Evolutionary conservation across 2,797 vertebrate genomes (phyloP), one percentile per base, ranked within the genome.

Genomic region (Diplodus sargus): DNA sequence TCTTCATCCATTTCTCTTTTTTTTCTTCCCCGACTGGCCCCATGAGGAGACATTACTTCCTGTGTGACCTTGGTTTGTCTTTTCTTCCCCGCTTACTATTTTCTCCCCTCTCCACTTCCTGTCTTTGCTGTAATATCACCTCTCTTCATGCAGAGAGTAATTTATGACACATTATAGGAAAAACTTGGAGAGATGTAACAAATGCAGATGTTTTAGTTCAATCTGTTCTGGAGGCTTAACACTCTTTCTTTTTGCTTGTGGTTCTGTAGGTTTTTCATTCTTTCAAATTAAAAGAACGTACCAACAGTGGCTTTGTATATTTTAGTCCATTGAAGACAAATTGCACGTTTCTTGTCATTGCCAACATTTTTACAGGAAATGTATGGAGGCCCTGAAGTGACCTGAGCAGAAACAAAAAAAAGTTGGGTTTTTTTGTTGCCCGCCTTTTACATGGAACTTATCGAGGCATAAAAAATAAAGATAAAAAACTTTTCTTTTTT

Each of bases 1-100:
- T 52, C 7, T 16, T 78, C 43, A 53, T 59, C 25, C 15, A 34
- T 34, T 34, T 34, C 9, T 63, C 63, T 57, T 61, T 30, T 65
- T 66, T 48, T 25, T 75, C 58, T 34, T 77, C 68, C 17, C 51
- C 16, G 28, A 34, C 65, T 45, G 39, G 51, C 48, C 60, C n/a
- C 66, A 42, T 34, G 42, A 76, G 43, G 82, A 85, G 23, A 70
- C n/a, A 48, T 70, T 1, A 23, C 73, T 84, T 86, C 80, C 82
- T 83, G 45, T 64, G 16, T 67, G 58, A 79, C 76, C 61, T 68
- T 20, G 30, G 16, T 47, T 71, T 70, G 48, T 62, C 15, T 70
- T 18, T 49, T 43, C n/a, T 42, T 23, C n/a, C 53, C 39, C 67
- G 2, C n/a, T 49, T 10, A 6, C 28, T 51, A 5, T 68, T 76